Conservation (phyloP, 2,888 invertebrate genomes). For the Portevinia maculata region DNA sequence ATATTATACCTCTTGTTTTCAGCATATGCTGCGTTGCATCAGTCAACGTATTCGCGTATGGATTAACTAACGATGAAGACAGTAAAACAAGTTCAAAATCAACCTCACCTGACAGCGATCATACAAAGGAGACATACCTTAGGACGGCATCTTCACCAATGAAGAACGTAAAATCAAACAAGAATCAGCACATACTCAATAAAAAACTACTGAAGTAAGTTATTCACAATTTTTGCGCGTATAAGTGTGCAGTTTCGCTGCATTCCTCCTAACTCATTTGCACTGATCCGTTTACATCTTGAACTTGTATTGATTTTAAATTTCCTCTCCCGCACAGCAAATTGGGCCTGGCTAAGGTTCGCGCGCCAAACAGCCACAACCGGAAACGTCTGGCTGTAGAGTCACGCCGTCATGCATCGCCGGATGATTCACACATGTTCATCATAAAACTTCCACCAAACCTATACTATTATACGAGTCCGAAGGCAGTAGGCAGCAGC, state of each 20-base stretch:
- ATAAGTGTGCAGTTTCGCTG: conserved; percentile 48
- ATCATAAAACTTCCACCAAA: conserved; percentile 94
- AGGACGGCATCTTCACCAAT: conserved; percentile 19
- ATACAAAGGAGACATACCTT: conserved; percentile 53
- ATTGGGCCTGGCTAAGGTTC: conserved; percentile 89
- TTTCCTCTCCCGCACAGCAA: conserved; percentile 84
- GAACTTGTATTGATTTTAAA: conserved; percentile 83
- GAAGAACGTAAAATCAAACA: conserved; percentile 65
- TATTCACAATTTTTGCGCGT: conserved; percentile 12
- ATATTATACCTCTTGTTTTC: conserved; percentile 63
- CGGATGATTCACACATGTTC: conserved; percentile 93
- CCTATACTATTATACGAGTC: conserved; percentile 90
- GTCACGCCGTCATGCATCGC: conserved; percentile 87
- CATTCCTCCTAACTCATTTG: conserved; percentile 41
- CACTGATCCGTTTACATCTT: conserved; percentile 34
- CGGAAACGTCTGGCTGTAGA: conserved; percentile 91
- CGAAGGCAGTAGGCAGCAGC: conserved; percentile 84
- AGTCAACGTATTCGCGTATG: conserved; percentile 71
- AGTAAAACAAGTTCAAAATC: conserved; percentile 62
- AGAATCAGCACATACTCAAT: conserved; percentile 80
- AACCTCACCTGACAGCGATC: conserved; percentile 50
- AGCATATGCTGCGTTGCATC: conserved; percentile 79
- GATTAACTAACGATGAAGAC: conserved; percentile 69
- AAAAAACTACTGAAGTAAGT: conserved; percentile 81
- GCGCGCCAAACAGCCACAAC: conserved; percentile 90